Percentiles rank a stretch among this genome's conserved stretches.
Conservation (phyloP, 1,140 invertebrate genomes). For the Hydropsyche tenuis region DNA sequence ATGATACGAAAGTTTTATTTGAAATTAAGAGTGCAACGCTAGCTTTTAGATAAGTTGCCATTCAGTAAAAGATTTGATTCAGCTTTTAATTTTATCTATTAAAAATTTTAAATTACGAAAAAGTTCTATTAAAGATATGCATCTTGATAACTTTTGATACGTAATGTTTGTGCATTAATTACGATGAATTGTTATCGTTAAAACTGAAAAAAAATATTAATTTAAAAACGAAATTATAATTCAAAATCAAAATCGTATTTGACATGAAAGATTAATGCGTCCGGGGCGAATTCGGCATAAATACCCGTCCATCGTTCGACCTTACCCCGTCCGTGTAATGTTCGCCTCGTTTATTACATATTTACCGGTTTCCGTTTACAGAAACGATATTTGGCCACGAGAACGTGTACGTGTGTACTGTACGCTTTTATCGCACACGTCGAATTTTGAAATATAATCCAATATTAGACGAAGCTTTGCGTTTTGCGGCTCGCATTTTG, state of each 20-base stretch:
- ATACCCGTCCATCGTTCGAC: constrained; percentile 14
- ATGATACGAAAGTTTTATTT: too few species aligned
- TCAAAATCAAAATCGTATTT: constrained; percentile 1
- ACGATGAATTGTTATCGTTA: too few species aligned
- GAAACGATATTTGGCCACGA: constrained; percentile 48
- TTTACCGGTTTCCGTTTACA: constrained; percentile 48
- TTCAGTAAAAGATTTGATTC: too few species aligned
- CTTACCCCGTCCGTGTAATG: constrained; percentile 15
- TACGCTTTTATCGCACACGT: constrained; percentile 1
- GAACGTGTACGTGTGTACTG: neutral
- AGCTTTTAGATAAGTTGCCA: too few species aligned
- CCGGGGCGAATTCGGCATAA: constrained; percentile 19
- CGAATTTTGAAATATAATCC: constrained; percentile 47
- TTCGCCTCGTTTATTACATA: constrained; percentile 26
- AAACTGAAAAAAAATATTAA: too few species aligned
- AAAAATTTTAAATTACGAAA: too few species aligned
- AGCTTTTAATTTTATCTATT: too few species aligned
- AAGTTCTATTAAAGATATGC: too few species aligned
- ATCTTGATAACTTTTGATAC: too few species aligned
- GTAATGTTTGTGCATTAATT: too few species aligned
- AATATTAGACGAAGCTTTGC: constrained; percentile 41
- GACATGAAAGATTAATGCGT: constrained; percentile 26
- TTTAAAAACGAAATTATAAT: too few species aligned
- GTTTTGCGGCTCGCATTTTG: constrained; percentile 9
- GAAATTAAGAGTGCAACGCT: too few species aligned